Evolutionary conservation across 2,797 vertebrate genomes (phyloP).

Genomic region (Strix occidentalis): DNA sequence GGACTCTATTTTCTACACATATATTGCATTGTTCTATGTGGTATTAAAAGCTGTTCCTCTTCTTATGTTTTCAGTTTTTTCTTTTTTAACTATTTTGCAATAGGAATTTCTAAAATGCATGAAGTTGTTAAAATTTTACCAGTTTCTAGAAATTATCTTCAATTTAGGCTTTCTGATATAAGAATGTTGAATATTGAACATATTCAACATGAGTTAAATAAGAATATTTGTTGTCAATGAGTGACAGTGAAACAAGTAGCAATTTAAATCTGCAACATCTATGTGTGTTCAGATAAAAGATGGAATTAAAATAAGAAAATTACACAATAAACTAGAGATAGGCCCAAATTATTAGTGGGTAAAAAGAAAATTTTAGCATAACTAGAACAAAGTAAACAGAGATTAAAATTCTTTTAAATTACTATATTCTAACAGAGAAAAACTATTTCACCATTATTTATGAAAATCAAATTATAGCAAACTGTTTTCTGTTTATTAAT

Average conservation of each 20-base stretch:
- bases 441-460: neutral
- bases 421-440: neutral
- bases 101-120: neutral
- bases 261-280: neutral
- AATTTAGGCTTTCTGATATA: neutral
- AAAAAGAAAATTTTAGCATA: neutral
- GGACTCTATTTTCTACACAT: conserved; percentile 39
- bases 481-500: neutral
- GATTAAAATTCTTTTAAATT: neutral
- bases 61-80: neutral
- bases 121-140: neutral
- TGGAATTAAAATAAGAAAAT: neutral
- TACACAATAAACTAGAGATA: neutral
- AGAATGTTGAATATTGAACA: neutral
- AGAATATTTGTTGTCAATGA: neutral
- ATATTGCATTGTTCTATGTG: conserved; percentile 10
- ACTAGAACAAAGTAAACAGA: neutral
- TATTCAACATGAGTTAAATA: neutral
- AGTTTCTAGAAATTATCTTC: neutral
- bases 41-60: conserved; percentile 71
- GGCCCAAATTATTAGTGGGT: neutral
- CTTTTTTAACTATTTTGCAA: neutral
- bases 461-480: neutral
- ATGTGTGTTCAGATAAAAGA: neutral
- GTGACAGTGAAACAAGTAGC: neutral